These are phyloP conservation scores for Strongylocentrotus purpuratus DNA, from an alignment of 35 echinoderm and acorn worm genomes.

Conservation along the genomic window DNA sequence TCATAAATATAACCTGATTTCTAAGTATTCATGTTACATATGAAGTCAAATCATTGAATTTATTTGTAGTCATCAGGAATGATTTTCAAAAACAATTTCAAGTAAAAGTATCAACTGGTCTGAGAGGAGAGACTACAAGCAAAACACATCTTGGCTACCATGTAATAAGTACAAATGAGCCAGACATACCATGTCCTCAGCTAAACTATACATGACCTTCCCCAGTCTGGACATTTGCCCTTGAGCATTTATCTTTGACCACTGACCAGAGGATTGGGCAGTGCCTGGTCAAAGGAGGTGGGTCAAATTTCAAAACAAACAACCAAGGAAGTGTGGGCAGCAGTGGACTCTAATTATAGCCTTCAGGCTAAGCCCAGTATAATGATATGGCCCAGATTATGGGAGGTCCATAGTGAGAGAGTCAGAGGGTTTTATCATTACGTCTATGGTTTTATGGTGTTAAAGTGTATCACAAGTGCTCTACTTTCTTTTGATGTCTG, in stretches of 20 bases:
- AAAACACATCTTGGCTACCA: neutral
- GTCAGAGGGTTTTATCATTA: neutral
- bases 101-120: neutral
- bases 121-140: neutral
- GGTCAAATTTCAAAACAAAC: neutral
- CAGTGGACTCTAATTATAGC: neutral
- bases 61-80: neutral
- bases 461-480: neutral
- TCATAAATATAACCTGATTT: neutral
- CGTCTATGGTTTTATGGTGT: neutral
- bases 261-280: neutral
- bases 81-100: neutral
- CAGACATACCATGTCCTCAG: constrained; percentile 15
- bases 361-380: neutral
- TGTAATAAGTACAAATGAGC: neutral
- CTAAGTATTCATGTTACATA: neutral
- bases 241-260: neutral
- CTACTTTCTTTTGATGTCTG: neutral
- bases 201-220: constrained; percentile 14
- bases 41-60: neutral
- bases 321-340: neutral
- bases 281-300: neutral
- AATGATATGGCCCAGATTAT: neutral
- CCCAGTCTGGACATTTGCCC: constrained; percentile 34
- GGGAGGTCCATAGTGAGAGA: neutral